Conservation (phyloP, 2,888 invertebrate genomes). For the Leucoma salicis region DNA sequence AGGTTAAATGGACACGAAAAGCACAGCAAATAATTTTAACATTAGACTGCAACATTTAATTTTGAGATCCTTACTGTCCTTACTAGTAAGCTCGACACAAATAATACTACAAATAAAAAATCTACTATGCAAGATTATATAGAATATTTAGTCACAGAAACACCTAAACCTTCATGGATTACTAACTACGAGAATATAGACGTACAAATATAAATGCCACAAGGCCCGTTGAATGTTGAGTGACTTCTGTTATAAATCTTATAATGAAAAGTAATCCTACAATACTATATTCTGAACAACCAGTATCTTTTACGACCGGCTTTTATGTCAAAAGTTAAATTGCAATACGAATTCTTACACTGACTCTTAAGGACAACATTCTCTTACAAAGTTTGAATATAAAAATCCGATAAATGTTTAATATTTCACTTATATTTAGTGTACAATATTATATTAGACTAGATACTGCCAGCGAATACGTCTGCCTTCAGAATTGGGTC, state of each 20-base stretch:
- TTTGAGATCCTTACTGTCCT: constrained; percentile 8
- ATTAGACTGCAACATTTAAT: not conserved
- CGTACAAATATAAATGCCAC: not conserved
- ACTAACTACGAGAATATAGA: not conserved
- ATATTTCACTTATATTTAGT: not conserved
- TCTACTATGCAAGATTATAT: constrained; percentile 13
- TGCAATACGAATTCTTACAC: not conserved
- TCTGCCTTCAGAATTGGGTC: too few relatives aligned
- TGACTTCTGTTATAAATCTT: not conserved
- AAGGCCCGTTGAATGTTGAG: not conserved
- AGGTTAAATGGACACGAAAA: not conserved
- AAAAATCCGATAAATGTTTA: not conserved
- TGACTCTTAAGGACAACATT: not conserved
- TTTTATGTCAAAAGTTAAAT: not conserved
- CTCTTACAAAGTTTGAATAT: not conserved
- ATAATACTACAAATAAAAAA: constrained; percentile 14
- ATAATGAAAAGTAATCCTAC: not conserved
- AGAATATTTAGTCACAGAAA: not conserved
- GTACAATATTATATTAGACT: too few relatives aligned
- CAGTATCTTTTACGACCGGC: not conserved
- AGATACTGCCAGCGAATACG: too few relatives aligned
- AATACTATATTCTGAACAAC: not conserved
- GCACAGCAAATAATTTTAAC: not conserved
- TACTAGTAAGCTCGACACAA: constrained; percentile 3
- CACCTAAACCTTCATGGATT: not conserved